Conservation (phyloP, 2,797 vertebrate species). For the Cottoperca gobio region DNA sequence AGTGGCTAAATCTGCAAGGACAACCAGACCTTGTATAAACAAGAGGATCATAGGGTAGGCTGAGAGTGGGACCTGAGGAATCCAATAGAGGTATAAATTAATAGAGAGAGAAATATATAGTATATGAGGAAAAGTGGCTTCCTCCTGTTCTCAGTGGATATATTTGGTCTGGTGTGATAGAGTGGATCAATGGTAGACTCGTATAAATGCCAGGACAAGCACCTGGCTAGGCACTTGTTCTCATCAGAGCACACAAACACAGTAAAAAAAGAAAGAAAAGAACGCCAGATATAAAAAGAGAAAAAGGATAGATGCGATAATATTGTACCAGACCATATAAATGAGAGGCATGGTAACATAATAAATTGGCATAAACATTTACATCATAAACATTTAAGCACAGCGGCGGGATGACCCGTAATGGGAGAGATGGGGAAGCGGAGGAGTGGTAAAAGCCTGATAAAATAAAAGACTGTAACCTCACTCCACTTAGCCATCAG, state of each 20-base stretch:
- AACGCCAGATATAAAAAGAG: slow-evolving; percentile 39
- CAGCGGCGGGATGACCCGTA: slow-evolving; percentile 69
- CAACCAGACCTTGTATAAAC: slow-evolving; percentile 87
- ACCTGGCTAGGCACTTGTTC: slow-evolving; percentile 79
- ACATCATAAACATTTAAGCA: slow-evolving; percentile 80
- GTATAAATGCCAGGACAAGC: slow-evolving; percentile 83
- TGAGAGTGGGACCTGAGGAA: slow-evolving; percentile 40
- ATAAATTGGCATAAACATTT: slow-evolving; percentile 81
- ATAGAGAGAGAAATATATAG: slow-evolving; percentile 33
- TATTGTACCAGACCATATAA: slow-evolving; percentile 58
- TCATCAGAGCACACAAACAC: slow-evolving; percentile 56
- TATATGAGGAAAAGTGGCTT: slow-evolving; percentile 29
- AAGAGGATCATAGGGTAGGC: slow-evolving; percentile 41
- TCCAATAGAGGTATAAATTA: slow-evolving; percentile 55
- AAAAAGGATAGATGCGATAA: slow-evolving; percentile 42
- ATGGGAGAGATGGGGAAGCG: slow-evolving; percentile 64
- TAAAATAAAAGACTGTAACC: slow-evolving; percentile 78
- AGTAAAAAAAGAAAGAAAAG: neutral
- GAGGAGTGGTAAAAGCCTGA: slow-evolving; percentile 77
- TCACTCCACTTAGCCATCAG: slow-evolving; percentile 71
- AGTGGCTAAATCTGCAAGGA: slow-evolving; percentile 89
- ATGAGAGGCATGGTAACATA: slow-evolving; percentile 69
- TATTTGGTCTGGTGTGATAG: slow-evolving; percentile 56
- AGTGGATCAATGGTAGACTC: slow-evolving; percentile 85
- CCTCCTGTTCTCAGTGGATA: slow-evolving; percentile 38